phyloP scores from a whole-genome alignment of 2,797 vertebrate genomes.

The Momotus momota region DNA sequence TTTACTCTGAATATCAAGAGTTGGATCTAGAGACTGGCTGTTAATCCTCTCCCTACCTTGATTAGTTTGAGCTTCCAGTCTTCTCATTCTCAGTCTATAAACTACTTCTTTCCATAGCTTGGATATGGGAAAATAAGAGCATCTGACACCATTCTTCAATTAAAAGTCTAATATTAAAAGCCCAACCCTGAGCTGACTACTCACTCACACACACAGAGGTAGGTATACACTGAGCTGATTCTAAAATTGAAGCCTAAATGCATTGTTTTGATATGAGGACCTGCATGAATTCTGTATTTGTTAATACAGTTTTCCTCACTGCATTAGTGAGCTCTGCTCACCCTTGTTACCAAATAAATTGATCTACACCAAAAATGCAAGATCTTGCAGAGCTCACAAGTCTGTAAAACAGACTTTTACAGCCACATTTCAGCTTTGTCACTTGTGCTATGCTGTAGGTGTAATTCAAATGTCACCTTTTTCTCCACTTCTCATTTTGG shows the following conservation, averaged over 20 bases:
- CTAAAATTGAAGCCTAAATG: background rate
- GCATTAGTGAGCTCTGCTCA: background rate
- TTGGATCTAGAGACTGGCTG: background rate
- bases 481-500: slow-evolving; percentile 8
- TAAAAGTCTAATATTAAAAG: background rate
- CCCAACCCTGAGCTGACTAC: background rate
- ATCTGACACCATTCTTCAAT: slow-evolving; percentile 6
- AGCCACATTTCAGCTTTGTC: background rate
- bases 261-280: background rate
- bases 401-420: background rate
- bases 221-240: background rate
- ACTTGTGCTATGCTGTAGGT: background rate
- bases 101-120: background rate
- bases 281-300: background rate
- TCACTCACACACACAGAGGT: background rate
- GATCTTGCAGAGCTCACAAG: background rate
- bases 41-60: slow-evolving; percentile 37
- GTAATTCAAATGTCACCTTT: slow-evolving; percentile 39
- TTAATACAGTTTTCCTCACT: background rate
- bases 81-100: background rate
- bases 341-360: background rate
- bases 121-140: slow-evolving; percentile 1
- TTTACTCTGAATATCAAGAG: slow-evolving; percentile 37
- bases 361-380: background rate
- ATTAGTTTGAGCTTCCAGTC: slow-evolving; percentile 11